Evolutionary conservation across 2,797 vertebrate genomes (phyloP), one percentile per base, ranked within the genome.

Genomic region (Gallinago solitaria): DNA sequence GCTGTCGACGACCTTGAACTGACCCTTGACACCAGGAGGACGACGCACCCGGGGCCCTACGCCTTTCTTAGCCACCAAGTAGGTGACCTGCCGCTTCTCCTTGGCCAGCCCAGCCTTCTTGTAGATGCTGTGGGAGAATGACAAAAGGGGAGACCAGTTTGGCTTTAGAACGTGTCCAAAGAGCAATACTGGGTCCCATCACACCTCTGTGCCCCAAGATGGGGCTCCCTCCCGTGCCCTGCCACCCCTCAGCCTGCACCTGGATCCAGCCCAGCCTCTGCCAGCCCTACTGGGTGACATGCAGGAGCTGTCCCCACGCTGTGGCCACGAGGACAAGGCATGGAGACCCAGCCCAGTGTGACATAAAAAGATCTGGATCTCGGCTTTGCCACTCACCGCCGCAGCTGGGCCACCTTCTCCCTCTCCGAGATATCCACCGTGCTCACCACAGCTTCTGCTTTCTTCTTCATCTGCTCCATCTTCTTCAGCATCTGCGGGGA

Each of bases 401-500:
- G 98, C 25, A 99, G 97, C 95, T 99, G 99, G 64, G 99, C 98
- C 97, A 98, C 98, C 89, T 99, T 99, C 96, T 99, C 99, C 64
- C 98, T 98, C 93, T 99, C 99, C 0, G 99, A 99, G 94, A 99
- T 99, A 95, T 99, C 99, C 95, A 99, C 98, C 0, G 99, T 99
- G 97, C 99, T 98, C 48, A 99, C 99, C 64, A 99, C 99, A 0
- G 98, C 98, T 97, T 99, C 99, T 0, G 99, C 99, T 90, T 99
- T 99, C 98, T 99, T 99, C 98, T 99, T 99, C 50, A 99, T 99
- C 95, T 99, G 98, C 92, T 99, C 99, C 98, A 99, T 98, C 97
- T 99, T 99, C 97, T 99, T 99, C 96, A 99, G 92, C 98, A 98
- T 99, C 99, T 99, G 93, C 15, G 28, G 47, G 37, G 39, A 75